A percentile compares a stretch with the other conserved stretches of the same genome.
Conservation (phyloP, 1,140 invertebrate genomes). For the Eriosoma lanigerum region DNA sequence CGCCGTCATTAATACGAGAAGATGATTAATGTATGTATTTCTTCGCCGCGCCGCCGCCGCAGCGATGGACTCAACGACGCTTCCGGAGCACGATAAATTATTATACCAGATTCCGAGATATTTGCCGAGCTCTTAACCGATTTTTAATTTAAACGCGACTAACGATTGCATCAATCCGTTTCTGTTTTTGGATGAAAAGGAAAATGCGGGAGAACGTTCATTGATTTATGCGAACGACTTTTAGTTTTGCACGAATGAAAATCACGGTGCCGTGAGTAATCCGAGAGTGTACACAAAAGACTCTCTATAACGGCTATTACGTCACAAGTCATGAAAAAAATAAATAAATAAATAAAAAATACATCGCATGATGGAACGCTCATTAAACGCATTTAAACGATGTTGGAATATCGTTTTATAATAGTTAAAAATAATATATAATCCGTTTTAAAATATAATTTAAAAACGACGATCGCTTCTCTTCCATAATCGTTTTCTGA, state of each 20-base stretch:
- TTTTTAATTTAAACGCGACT: constrained; percentile 20
- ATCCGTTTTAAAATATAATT: no score
- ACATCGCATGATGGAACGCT: no score
- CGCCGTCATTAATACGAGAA: constrained; percentile 19
- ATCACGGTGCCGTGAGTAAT: neutral
- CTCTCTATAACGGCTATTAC: neutral
- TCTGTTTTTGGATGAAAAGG: no score
- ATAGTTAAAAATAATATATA: no score
- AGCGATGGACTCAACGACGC: neutral
- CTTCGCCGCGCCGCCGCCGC: neutral
- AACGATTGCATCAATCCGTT: neutral
- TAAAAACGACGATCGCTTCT: no score
- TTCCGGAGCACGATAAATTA: neutral
- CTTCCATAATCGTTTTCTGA: no score
- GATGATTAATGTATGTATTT: constrained; percentile 36
- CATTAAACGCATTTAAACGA: no score
- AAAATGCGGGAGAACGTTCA: neutral
- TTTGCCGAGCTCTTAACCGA: neutral
- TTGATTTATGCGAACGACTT: constrained; percentile 26
- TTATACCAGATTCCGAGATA: neutral
- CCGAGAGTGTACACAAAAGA: neutral
- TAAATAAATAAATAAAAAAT: no score
- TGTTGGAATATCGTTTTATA: no score
- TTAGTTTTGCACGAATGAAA: neutral
- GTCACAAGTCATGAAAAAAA: no score